Evolutionary conservation across 2,888 invertebrate genomes (phyloP).

Genomic region (Tenthredo notha): DNA sequence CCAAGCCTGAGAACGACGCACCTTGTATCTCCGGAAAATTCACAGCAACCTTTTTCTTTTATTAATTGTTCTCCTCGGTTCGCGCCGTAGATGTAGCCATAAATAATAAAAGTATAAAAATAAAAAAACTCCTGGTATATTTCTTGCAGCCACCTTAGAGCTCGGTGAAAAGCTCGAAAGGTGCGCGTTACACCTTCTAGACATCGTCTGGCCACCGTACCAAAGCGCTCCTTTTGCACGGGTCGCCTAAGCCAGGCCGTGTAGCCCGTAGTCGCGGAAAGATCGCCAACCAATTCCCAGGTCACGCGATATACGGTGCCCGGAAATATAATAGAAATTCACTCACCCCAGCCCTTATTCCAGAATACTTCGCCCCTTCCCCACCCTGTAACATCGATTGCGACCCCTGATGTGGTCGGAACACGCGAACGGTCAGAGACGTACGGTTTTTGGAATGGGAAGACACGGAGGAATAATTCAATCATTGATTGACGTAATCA

Average conservation of each 20-base stretch:
- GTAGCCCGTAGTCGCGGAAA: neutral
- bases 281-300: constrained; percentile 62
- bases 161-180: constrained; percentile 32
- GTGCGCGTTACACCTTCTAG: constrained; percentile 17
- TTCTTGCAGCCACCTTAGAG: constrained; percentile 23
- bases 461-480: constrained; percentile 38
- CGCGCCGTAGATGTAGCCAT: neutral
- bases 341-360: constrained; percentile 58
- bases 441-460: neutral
- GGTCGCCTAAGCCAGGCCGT: constrained; percentile 35
- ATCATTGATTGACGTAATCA: constrained; percentile 48
- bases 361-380: constrained; percentile 42
- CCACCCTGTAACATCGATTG: constrained; percentile 44
- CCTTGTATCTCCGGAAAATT: constrained; percentile 22
- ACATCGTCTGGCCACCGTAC: neutral
- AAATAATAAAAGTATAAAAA: constrained; percentile 43
- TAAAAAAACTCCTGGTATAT: constrained; percentile 13
- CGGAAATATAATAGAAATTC: constrained; percentile 74
- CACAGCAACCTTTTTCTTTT: neutral
- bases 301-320: constrained; percentile 71
- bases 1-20: neutral
- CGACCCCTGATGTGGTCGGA: constrained; percentile 61
- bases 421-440: constrained; percentile 62
- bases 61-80: constrained; percentile 18
- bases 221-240: constrained; percentile 2